Percentiles rank a stretch among this genome's conserved stretches.
Evolutionary conservation across 2,113 vertebrate genomes (phyloP).

Genomic region (Notarius quadriscutis): DNA sequence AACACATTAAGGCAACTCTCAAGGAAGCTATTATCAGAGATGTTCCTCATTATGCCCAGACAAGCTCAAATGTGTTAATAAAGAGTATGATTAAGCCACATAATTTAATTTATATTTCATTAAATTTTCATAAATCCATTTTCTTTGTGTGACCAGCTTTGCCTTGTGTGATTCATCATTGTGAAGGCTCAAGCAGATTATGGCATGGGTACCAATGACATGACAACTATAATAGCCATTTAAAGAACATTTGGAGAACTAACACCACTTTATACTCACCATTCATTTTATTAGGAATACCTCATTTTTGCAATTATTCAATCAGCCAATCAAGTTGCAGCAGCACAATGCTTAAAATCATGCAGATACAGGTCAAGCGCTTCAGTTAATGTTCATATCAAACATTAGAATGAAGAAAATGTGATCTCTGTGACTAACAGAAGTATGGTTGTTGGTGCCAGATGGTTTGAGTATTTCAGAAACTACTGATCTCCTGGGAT

Average conservation of each 20-base stretch:
- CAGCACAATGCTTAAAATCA: too few relatives aligned
- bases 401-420: too few relatives aligned
- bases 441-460: too few relatives aligned
- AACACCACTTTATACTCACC: constrained; percentile 5
- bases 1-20: constrained; percentile 12
- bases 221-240: constrained; percentile 51
- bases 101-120: constrained; percentile 55
- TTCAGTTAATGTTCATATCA: too few relatives aligned
- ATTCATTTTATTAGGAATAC: not conserved
- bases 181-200: constrained; percentile 42
- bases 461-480: too few relatives aligned
- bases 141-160: constrained; percentile 50
- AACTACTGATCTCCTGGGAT: too few relatives aligned
- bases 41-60: constrained; percentile 41
- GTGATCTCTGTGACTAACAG: too few relatives aligned
- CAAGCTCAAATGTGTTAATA: constrained; percentile 55
- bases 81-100: constrained; percentile 47
- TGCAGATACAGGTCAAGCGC: too few relatives aligned
- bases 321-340: too few relatives aligned
- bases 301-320: too few relatives aligned
- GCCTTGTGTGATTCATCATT: constrained; percentile 54
- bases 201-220: constrained; percentile 56
- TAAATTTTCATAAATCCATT: constrained; percentile 46
- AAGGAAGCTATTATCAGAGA: constrained; percentile 38
- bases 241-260: constrained; percentile 52